Evolutionary conservation across 2,113 vertebrate genomes (phyloP), one percentile per base, ranked within the genome.

Genomic region (Saiga tatarica): DNA sequence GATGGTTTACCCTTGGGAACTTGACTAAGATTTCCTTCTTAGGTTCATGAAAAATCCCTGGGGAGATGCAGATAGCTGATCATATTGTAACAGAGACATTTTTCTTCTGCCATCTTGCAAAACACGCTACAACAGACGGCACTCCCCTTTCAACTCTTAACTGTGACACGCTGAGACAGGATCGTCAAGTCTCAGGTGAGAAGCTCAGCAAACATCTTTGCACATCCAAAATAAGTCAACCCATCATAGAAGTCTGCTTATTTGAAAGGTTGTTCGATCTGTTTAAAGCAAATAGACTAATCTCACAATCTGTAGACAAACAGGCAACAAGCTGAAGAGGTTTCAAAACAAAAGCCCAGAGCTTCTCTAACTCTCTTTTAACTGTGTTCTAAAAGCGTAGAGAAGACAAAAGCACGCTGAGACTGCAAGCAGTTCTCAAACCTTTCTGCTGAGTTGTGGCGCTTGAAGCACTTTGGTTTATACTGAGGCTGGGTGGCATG

Each of bases 311-410:
- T 78, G 85, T 81, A 94, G 94, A 88, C 96, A 96, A 95, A 64
- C 16, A 97, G 93, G 96, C 94, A 98, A 97, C 92, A 96, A 97
- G 81, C 87, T 26, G 50, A 60, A 53, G 53, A 85, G 79, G 93
- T 94, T 97, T 97, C 97, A 81, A 96, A 97, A 97, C 95, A 91
- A 95, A 98, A 97, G 92, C 50, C 91, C 83, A 62, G 57, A 90
- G 87, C 91, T 83, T 86, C 71, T 67, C 57, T 28, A 87, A 47
- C 52, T 98, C 62, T 89, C 88, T 98, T 89, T 93, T 88, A 96
- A 89, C 67, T 92, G 89, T 94, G 89, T 98, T 89, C 83, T 59
- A 67, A 94, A 83, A 79, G 91, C 62, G 30, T 0, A 59, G 52
- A n/a, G 10, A 17, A 86, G 33, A 52, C 60, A 89, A 92, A 94